These are phyloP conservation scores for Drosophila fulvimacula DNA, from an alignment of 2,888 invertebrate species.

Conservation along the genomic window DNA sequence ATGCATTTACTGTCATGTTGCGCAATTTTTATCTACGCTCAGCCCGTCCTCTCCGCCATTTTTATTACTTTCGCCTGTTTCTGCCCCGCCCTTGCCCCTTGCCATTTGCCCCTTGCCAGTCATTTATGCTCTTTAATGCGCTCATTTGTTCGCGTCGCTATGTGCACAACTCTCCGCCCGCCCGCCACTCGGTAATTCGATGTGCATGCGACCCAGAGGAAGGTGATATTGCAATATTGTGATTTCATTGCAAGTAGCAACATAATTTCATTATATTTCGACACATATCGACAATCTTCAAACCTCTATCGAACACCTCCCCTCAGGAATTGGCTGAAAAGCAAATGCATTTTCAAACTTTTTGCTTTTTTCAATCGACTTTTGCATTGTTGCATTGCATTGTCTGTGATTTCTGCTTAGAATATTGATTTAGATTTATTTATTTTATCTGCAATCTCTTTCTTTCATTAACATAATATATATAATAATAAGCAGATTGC, in stretches of 20 bases:
- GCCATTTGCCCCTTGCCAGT: neutral
- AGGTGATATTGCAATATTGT: conserved; percentile 27
- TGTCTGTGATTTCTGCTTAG: neutral
- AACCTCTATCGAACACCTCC: neutral
- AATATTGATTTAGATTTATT: too few species aligned
- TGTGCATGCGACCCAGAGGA: conserved; percentile 40
- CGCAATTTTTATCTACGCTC: conserved; percentile 69
- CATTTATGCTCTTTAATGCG: conserved; percentile 74
- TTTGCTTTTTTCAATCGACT: too few species aligned
- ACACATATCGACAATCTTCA: neutral
- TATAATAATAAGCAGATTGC: too few species aligned
- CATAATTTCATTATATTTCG: neutral
- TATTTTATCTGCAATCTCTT: too few species aligned
- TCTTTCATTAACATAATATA: too few species aligned
- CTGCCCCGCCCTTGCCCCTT: neutral
- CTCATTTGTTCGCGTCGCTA: conserved; percentile 55
- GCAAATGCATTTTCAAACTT: neutral
- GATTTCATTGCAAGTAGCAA: conserved; percentile 29
- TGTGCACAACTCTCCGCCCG: conserved; percentile 22
- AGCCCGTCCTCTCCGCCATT: conserved; percentile 14
- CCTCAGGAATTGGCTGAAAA: too few species aligned
- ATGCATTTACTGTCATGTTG: conserved; percentile 82
- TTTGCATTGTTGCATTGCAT: too few species aligned
- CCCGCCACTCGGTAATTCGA: conserved; percentile 66
- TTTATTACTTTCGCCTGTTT: conserved; percentile 44